Conservation (phyloP, 2,113 vertebrate species). For the Heptranchias perlo region DNA sequence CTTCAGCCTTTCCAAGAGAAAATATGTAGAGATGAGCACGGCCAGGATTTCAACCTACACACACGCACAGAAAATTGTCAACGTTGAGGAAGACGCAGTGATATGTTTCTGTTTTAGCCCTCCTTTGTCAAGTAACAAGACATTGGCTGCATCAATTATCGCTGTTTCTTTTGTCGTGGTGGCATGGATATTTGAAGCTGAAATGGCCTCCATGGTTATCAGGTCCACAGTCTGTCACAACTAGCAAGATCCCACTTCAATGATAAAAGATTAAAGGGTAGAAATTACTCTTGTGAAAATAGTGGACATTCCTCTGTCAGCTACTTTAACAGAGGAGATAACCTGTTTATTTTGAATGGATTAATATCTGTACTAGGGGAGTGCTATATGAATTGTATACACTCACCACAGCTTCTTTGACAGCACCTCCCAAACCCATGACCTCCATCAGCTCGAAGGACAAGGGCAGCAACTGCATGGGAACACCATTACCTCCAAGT, state of each 20-base stretch:
- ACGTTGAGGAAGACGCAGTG: neutral
- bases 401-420: neutral
- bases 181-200: neutral
- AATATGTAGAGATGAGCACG: neutral
- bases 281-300: neutral
- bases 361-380: neutral
- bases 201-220: neutral
- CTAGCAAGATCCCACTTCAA: neutral
- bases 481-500: neutral
- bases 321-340: neutral
- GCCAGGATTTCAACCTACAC: neutral
- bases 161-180: neutral
- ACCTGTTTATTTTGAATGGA: neutral
- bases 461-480: neutral
- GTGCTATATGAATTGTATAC: neutral
- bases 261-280: neutral
- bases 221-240: neutral
- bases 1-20: neutral
- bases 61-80: neutral
- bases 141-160: neutral
- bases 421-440: neutral
- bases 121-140: neutral
- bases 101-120: neutral
- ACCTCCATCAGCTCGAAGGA: neutral
- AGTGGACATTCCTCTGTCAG: neutral